Evolutionary conservation across 2,888 invertebrate species (phyloP).

Genomic region (Digitonthophagus gazella): DNA sequence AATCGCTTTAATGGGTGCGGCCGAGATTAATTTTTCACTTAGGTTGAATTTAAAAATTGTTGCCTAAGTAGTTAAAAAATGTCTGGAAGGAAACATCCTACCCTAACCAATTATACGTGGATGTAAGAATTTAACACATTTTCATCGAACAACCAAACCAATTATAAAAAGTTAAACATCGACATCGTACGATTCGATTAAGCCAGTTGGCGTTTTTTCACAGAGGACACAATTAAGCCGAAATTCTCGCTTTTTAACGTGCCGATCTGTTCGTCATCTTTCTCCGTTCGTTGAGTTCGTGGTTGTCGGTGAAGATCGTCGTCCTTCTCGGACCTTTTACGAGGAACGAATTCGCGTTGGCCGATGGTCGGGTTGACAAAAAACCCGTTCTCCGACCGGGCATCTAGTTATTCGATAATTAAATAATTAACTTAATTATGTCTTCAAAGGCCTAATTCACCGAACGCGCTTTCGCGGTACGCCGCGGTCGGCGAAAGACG

Average conservation of each 20-base stretch:
- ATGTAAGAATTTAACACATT: not conserved
- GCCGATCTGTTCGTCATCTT: not conserved
- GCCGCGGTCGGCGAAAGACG: constrained; percentile 2
- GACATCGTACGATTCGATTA: not conserved
- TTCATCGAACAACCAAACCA: not conserved
- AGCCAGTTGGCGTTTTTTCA: not conserved
- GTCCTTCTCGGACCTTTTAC: constrained; percentile 5
- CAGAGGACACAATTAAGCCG: not conserved
- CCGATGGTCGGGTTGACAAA: not conserved
- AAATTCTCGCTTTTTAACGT: not conserved
- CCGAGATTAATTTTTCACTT: too few relatives aligned
- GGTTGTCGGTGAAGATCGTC: not conserved
- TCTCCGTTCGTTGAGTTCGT: too few relatives aligned
- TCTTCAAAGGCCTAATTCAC: constrained; percentile 13
- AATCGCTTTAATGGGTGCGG: too few relatives aligned
- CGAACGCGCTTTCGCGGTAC: constrained; percentile 7
- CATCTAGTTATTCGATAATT: not conserved
- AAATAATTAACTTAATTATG: constrained; percentile 5
- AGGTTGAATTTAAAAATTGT: too few relatives aligned
- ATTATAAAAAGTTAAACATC: not conserved
- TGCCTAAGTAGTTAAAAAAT: too few relatives aligned
- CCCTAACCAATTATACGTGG: too few relatives aligned
- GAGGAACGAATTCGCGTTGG: constrained; percentile 10
- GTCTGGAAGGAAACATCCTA: too few relatives aligned
- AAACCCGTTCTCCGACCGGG: not conserved